Evolutionary conservation across 1,140 invertebrate species (phyloP).

Genomic region (Calliopsis andreniformis): DNA sequence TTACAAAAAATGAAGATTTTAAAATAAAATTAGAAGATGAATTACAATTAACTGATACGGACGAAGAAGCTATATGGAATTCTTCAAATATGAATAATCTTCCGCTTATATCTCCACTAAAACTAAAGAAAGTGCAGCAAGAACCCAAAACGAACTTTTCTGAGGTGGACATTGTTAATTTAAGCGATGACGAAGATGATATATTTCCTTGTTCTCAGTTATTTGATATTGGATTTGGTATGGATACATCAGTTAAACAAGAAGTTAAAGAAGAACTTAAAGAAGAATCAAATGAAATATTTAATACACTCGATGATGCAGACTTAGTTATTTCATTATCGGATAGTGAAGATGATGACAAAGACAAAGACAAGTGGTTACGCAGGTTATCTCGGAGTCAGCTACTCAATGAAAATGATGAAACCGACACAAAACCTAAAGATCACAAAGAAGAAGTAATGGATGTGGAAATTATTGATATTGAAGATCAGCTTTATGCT

Average conservation of each 20-base stretch:
- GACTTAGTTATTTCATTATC: constrained; percentile 63
- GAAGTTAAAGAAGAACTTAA: constrained; percentile 45
- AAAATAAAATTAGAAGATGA: constrained; percentile 32
- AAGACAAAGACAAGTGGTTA: constrained; percentile 58
- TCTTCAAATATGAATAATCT: not conserved
- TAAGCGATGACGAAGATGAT: constrained; percentile 65
- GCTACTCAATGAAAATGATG: constrained; percentile 43
- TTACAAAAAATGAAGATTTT: not conserved
- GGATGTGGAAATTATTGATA: constrained; percentile 1
- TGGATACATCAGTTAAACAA: constrained; percentile 15
- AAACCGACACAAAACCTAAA: not conserved
- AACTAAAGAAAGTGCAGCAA: constrained; percentile 50
- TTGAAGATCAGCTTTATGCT: not conserved
- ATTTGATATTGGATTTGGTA: constrained; percentile 55
- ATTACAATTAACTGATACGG: constrained; percentile 41
- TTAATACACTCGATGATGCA: constrained; percentile 37
- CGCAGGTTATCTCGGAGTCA: constrained; percentile 59
- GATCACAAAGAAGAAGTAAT: not conserved
- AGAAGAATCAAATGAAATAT: constrained; percentile 41
- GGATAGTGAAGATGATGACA: constrained; percentile 68
- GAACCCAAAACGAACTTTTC: constrained; percentile 56
- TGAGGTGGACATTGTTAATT: constrained; percentile 58
- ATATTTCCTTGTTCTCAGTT: constrained; percentile 69
- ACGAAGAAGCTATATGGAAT: constrained; percentile 12
- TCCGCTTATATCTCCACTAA: constrained; percentile 27